A percentile compares a stretch with the other conserved stretches of the same genome.
Evolutionary conservation across 1,140 invertebrate species (phyloP).

Genomic region (Eufriesea mexicana): DNA sequence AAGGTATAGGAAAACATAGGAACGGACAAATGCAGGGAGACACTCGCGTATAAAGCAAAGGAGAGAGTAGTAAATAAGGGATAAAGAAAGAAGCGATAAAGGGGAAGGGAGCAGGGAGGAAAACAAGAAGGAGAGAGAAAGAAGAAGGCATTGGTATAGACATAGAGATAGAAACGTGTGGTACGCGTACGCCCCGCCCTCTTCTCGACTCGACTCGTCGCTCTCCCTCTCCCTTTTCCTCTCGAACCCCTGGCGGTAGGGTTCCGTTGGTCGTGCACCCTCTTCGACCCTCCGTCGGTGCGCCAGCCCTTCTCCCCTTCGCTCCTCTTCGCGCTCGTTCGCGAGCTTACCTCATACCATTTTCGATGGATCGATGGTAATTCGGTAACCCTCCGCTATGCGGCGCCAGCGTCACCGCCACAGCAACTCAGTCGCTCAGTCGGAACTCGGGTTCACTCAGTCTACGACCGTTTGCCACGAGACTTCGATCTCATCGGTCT

Average conservation of each 20-base stretch:
- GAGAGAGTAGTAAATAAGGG: conserved; percentile 20
- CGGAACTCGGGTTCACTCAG: conserved; percentile 81
- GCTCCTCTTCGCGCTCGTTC: conserved; percentile 29
- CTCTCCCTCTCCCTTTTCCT: conserved; percentile 29
- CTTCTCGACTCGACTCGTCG: conserved; percentile 39
- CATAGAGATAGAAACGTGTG: conserved; percentile 55
- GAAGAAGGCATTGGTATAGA: conserved; percentile 19
- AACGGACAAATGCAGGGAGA: neutral
- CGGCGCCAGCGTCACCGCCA: conserved; percentile 75
- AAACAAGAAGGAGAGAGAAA: conserved; percentile 6
- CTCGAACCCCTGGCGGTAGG: conserved; percentile 22
- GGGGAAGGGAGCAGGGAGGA: conserved; percentile 16
- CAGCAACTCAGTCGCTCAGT: conserved; percentile 76
- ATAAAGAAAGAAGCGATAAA: conserved; percentile 24
- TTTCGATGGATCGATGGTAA: conserved; percentile 72
- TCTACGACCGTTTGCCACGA: conserved; percentile 80
- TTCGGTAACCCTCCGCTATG: conserved; percentile 63
- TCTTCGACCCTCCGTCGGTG: conserved; percentile 31
- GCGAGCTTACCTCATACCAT: conserved; percentile 58
- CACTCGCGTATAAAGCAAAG: neutral
- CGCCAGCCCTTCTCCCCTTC: neutral
- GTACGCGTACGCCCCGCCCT: conserved; percentile 60
- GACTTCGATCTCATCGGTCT: conserved; percentile 74
- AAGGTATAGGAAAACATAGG: neutral
- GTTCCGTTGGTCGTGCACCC: conserved; percentile 48